These are phyloP conservation scores for Fragum fragum DNA, from an alignment of 2,888 invertebrate genomes.

Conservation along the genomic window DNA sequence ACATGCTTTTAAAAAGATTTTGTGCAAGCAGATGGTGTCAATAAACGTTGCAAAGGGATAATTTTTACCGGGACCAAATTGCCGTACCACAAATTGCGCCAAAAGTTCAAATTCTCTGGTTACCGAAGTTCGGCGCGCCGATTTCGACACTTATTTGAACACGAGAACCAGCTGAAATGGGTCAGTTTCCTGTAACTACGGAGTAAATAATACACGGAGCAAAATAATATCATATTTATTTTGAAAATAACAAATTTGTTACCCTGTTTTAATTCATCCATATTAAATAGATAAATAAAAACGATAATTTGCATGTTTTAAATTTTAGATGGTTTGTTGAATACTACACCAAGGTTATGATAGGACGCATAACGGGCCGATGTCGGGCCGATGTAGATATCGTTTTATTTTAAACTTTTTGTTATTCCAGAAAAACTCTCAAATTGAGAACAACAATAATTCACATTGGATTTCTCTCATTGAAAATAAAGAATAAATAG, in stretches of 20 bases:
- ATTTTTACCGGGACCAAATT: too few species aligned
- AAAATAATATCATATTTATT: not conserved
- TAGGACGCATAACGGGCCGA: not conserved
- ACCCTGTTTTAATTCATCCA: not conserved
- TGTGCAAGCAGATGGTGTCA: too few species aligned
- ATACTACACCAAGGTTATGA: not conserved
- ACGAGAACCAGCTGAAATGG: not conserved
- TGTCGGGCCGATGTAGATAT: not conserved
- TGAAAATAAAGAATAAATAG: too few species aligned
- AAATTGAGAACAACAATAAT: too few species aligned
- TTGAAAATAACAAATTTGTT: not conserved
- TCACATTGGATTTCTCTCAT: too few species aligned
- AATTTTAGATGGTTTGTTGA: not conserved
- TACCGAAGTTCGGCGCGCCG: not conserved
- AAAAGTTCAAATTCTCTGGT: not conserved
- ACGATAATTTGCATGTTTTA: not conserved
- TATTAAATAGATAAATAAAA: not conserved
- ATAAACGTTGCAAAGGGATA: too few species aligned
- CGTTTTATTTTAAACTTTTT: not conserved
- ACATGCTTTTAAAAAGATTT: too few species aligned
- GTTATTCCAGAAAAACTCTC: not conserved
- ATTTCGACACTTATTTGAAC: not conserved
- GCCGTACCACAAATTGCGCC: not conserved
- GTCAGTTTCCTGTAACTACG: not conserved
- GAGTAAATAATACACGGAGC: not conserved